Evolutionary conservation across 2,113 vertebrate species (phyloP).

Genomic region (Platichthys stellatus): DNA sequence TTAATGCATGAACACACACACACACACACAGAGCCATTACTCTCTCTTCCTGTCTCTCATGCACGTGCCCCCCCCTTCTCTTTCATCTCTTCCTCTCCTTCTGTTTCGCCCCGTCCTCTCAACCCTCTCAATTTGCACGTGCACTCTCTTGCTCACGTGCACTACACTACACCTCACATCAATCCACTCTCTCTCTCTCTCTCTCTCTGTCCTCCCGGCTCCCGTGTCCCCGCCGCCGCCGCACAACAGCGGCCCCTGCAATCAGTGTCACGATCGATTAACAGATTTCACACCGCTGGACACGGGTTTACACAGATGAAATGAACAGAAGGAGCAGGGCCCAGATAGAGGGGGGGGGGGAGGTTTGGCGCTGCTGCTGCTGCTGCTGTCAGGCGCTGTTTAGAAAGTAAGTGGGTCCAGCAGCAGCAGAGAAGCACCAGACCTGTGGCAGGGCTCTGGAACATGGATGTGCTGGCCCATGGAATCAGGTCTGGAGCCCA

Average conservation of each 20-base stretch:
- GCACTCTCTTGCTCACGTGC: conserved; percentile 46
- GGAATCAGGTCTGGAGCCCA: not conserved
- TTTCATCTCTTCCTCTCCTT: conserved; percentile 43
- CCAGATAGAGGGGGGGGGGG: conserved; percentile 14
- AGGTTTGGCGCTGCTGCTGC: not conserved
- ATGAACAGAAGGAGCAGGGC: conserved; percentile 30
- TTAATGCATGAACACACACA: conserved; percentile 2
- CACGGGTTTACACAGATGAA: conserved; percentile 45
- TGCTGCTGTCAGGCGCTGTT: not conserved
- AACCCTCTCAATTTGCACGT: conserved; percentile 24
- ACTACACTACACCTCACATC: conserved; percentile 12
- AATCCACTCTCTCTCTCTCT: conserved; percentile 14
- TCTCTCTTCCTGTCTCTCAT: conserved; percentile 33
- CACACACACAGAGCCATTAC: conserved; percentile 30
- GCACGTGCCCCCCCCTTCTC: conserved; percentile 27
- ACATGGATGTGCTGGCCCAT: not conserved
- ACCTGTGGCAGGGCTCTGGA: not conserved
- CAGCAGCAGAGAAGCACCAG: conserved; percentile 1
- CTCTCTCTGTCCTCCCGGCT: too few species aligned
- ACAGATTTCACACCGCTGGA: conserved; percentile 54
- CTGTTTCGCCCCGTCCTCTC: conserved; percentile 23
- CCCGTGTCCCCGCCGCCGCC: not conserved
- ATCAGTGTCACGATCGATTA: conserved; percentile 68
- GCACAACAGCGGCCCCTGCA: conserved; percentile 24
- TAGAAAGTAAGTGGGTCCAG: conserved; percentile 9